Percentiles rank a stretch among this genome's conserved stretches.
Evolutionary conservation across 2,797 vertebrate species (phyloP).

Genomic region (Anas capensis): DNA sequence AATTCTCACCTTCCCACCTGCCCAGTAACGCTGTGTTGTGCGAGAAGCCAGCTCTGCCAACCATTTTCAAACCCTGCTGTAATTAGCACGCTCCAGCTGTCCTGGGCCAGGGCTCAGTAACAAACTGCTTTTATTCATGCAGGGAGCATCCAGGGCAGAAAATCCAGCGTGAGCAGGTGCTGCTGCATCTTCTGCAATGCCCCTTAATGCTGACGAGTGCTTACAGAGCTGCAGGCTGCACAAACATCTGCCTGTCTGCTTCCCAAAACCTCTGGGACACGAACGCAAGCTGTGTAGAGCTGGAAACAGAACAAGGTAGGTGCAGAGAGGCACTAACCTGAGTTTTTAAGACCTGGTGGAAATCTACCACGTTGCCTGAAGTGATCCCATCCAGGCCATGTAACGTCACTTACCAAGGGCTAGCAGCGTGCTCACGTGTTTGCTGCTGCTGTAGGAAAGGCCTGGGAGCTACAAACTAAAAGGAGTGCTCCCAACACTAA

Average conservation of each 20-base stretch:
- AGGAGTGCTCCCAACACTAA: background rate
- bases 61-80: rapidly evolving
- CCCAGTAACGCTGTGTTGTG: rapidly evolving
- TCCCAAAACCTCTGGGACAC: background rate
- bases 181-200: rapidly evolving
- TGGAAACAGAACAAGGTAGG: background rate
- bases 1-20: background rate
- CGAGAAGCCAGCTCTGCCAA: background rate
- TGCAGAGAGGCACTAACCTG: background rate
- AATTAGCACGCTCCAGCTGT: background rate
- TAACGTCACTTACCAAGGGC: rapidly evolving
- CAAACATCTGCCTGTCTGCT: background rate
- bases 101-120: background rate
- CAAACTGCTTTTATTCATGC: rapidly evolving
- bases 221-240: background rate
- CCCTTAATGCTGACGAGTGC: background rate
- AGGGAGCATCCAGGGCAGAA: background rate
- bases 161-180: rapidly evolving
- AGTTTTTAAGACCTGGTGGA: background rate
- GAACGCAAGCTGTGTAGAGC: rapidly evolving
- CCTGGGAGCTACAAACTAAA: background rate
- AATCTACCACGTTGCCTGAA: background rate
- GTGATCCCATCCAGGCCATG: background rate
- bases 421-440: background rate
- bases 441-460: too few relatives aligned